Evolutionary conservation across 2,113 vertebrate species (phyloP).

Genomic region (Thamnaconus septentrionalis): DNA sequence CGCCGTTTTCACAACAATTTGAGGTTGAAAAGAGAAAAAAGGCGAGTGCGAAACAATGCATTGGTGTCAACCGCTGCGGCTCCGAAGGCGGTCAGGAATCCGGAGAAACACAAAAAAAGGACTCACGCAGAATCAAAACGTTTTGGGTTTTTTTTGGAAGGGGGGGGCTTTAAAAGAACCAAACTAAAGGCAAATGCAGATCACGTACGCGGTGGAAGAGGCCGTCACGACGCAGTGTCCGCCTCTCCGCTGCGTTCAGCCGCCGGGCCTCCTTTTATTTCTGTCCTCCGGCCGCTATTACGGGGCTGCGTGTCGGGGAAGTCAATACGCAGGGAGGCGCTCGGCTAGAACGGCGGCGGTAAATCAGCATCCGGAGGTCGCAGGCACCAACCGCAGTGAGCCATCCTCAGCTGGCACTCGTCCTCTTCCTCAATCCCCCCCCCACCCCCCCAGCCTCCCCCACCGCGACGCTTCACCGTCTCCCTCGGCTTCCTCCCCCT

Average conservation of each 20-base stretch:
- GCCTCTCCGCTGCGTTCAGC: slow-evolving; percentile 9
- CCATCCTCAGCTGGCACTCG: too few species aligned
- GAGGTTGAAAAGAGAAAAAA: slow-evolving; percentile 53
- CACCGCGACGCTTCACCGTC: neutral
- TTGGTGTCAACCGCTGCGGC: slow-evolving; percentile 51
- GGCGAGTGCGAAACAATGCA: slow-evolving; percentile 48
- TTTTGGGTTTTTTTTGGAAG: neutral
- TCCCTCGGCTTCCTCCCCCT: too few species aligned
- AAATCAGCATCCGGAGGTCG: slow-evolving; percentile 63
- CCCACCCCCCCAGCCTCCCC: slow-evolving; percentile 30
- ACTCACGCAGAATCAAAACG: too few species aligned
- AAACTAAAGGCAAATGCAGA: slow-evolving; percentile 16
- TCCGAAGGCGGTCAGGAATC: neutral
- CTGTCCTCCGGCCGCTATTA: slow-evolving; percentile 63
- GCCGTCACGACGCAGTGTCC: slow-evolving; percentile 44
- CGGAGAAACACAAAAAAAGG: too few species aligned
- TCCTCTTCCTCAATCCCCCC: neutral
- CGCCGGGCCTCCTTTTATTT: slow-evolving; percentile 17
- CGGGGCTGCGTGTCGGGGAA: slow-evolving; percentile 60
- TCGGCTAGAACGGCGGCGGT: slow-evolving; percentile 52
- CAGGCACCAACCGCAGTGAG: slow-evolving; percentile 12
- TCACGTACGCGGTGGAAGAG: neutral
- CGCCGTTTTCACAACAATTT: slow-evolving; percentile 76
- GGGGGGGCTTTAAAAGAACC: neutral
- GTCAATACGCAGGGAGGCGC: slow-evolving; percentile 68